A percentile compares a stretch with the other conserved stretches of the same genome.
Evolutionary conservation across 2,113 vertebrate species (phyloP).

Genomic region (Micronisus gabar): DNA sequence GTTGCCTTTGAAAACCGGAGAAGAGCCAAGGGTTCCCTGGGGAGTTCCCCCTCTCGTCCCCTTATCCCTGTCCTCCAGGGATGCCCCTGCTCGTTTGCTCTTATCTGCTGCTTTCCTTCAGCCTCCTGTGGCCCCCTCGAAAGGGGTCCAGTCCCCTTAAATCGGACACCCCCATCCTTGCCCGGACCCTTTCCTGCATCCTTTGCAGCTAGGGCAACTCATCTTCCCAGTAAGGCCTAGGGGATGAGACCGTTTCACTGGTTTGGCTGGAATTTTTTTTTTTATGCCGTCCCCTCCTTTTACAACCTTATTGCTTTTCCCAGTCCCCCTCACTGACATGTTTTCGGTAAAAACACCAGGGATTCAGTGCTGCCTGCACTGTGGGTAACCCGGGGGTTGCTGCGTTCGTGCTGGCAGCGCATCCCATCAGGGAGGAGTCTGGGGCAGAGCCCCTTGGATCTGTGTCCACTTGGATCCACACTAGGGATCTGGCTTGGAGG

Average conservation of each 20-base stretch:
- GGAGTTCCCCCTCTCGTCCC: background rate
- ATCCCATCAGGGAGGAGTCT: background rate
- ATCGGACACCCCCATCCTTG: background rate
- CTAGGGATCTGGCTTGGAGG: background rate
- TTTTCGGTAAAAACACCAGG: background rate
- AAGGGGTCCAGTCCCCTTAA: background rate
- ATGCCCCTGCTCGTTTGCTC: background rate
- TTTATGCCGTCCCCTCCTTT: background rate
- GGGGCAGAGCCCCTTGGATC: background rate
- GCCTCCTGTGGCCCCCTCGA: background rate
- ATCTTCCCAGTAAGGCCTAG: background rate
- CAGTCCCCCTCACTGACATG: background rate
- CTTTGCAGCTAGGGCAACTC: fast-evolving
- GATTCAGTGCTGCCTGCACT: background rate
- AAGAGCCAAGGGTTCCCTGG: slow-evolving; percentile 23
- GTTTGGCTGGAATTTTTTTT: background rate
- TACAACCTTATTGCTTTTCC: background rate
- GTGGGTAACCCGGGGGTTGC: background rate
- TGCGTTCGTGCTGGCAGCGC: fast-evolving
- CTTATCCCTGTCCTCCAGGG: background rate
- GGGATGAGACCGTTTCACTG: background rate
- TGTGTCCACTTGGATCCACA: background rate
- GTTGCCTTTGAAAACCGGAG: slow-evolving; percentile 63
- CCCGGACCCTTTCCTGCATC: background rate
- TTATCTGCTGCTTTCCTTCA: background rate